Base-by-base conservation (phyloP, 2,888 invertebrate genomes). In the Lottia gigantea region DNA sequence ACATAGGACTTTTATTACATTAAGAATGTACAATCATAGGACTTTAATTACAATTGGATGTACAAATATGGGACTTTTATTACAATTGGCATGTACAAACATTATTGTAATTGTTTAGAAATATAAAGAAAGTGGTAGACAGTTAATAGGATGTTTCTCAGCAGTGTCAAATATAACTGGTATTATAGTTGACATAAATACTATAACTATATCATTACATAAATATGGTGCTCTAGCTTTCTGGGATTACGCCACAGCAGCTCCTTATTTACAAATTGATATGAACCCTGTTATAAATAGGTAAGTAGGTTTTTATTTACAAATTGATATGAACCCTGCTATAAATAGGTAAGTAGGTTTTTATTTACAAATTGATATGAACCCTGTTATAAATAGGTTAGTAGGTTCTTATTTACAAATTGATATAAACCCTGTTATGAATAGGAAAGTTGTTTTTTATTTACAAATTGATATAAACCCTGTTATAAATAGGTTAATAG, bases 131-230 rank as follows among this genome's bases (percentile, higher is more conserved):
- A 68, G 70, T 23, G 92, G 92, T n/a, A 90, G 92, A 72, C 91
- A 92, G 82, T 89, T 96, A 88, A 93, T 96, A 67, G 96, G 95
- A 0, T 94, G 94, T 87, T 95, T 96, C 88, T 92, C 93, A 31
- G 95, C 94, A 0, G 95, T 94, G 1, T 95, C 95, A 26, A 95
- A 95, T 85, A 91, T 95, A n/a, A 95, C 95, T 0, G 96, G 96
- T 11, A 93, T 94, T n/a, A 85, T 95, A 47, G 92, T 93, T 62
- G 95, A 95, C 89, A 95, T 95, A 82, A 92, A 95, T 2, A 93
- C 93, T 0, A 93, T 96, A 12, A 95, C 95, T 0, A 89, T 93
- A 19, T 90, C 95, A 6, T 90, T 96, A 16, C 95, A 96, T 84
- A 93, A 92, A 84, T 93, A 94, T 85, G 94, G 94, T 12, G 95